Evolutionary conservation across 1,140 invertebrate genomes (phyloP).

Genomic region (Leptinotarsa undecemlineata): DNA sequence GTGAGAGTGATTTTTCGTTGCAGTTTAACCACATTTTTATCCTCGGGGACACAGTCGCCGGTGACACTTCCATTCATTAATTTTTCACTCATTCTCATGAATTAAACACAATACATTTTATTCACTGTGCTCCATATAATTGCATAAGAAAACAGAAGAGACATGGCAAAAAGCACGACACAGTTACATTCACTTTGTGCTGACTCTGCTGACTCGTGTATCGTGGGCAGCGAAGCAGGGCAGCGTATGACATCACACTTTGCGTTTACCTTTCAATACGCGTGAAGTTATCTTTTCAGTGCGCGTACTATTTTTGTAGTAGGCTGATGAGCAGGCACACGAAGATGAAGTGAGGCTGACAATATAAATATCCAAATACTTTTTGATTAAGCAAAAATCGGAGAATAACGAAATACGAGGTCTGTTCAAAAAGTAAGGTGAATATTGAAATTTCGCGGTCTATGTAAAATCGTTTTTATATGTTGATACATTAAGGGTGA

Average conservation of each 20-base stretch:
- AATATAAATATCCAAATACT: too few species aligned
- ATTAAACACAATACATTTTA: background rate
- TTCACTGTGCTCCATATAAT: background rate
- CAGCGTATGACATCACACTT: background rate
- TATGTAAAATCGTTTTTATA: too few species aligned
- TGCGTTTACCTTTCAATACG: background rate
- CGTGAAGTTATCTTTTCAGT: background rate
- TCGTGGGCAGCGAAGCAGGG: too few species aligned
- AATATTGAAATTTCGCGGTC: too few species aligned
- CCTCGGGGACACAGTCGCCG: conserved; percentile 1
- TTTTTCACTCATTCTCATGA: background rate
- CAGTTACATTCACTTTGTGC: background rate
- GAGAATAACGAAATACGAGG: too few species aligned
- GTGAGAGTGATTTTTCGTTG: conserved; percentile 82
- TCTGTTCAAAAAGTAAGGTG: too few species aligned
- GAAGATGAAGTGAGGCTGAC: too few species aligned
- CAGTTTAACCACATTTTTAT: conserved; percentile 64
- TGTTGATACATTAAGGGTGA: too few species aligned
- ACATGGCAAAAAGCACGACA: background rate
- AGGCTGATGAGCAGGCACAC: background rate
- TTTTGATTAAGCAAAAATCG: too few species aligned
- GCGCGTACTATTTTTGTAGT: background rate
- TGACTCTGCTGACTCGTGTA: background rate
- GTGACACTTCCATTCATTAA: background rate
- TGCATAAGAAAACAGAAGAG: conserved; percentile 20